Conservation (phyloP, 2,113 vertebrate genomes). For the Rhea pennata region DNA sequence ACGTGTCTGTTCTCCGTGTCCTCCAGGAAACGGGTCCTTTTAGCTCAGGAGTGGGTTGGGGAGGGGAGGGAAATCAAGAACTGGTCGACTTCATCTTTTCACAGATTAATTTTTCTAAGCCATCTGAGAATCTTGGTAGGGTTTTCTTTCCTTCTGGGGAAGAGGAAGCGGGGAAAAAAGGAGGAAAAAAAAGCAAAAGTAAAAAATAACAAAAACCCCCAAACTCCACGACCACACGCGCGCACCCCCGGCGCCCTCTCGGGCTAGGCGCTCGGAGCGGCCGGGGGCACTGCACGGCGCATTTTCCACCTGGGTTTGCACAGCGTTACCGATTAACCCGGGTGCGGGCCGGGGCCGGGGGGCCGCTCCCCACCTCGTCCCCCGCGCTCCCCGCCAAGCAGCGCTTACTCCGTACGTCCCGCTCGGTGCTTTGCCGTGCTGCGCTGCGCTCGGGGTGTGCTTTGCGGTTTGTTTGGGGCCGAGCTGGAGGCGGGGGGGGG, state of each 20-base stretch:
- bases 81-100: constrained; percentile 52
- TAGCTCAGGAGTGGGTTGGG: constrained; percentile 31
- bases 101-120: constrained; percentile 45
- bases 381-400: neutral
- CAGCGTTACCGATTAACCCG: constrained; percentile 38
- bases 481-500: neutral
- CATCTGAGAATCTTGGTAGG: constrained; percentile 32
- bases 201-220: neutral
- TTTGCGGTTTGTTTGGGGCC: neutral
- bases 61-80: constrained; percentile 42
- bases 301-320: constrained; percentile 25
- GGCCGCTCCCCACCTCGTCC: constrained; percentile 35
- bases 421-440: neutral
- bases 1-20: constrained; percentile 44
- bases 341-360: neutral
- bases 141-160: neutral
- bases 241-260: neutral
- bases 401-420: constrained; percentile 7
- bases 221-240: neutral
- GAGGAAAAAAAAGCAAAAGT: neutral
- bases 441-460: neutral
- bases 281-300: constrained; percentile 17
- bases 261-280: neutral
- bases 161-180: accelerated
- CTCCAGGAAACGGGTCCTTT: constrained; percentile 53